Conservation (phyloP, 2,888 invertebrate genomes). For the Osmoderma eremita region DNA sequence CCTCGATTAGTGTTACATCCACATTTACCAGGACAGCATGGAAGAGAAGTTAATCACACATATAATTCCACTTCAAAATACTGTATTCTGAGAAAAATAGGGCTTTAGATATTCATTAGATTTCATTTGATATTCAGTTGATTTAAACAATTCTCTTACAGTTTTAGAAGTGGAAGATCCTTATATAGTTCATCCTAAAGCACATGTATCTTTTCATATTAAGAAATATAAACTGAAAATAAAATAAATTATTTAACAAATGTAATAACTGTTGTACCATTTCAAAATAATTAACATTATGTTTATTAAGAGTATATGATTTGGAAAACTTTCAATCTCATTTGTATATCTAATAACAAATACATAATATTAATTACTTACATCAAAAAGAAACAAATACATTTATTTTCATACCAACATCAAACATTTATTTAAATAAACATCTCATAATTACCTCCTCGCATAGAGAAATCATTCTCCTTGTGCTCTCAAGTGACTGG, state of each 20-base stretch:
- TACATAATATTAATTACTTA: slow-evolving; percentile 34
- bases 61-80: slow-evolving; percentile 34
- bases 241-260: slow-evolving; percentile 29
- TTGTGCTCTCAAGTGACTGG: slow-evolving; percentile 90
- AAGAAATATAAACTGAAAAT: slow-evolving; percentile 30
- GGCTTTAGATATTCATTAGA: neutral
- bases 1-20: slow-evolving; percentile 43
- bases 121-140: neutral
- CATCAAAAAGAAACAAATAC: slow-evolving; percentile 29
- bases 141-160: neutral
- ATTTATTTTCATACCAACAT: slow-evolving; percentile 43
- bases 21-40: slow-evolving; percentile 46
- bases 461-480: slow-evolving; percentile 91
- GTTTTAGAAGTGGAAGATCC: slow-evolving; percentile 38
- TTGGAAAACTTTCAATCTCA: too few relatives aligned
- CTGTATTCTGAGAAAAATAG: slow-evolving; percentile 14
- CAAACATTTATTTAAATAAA: slow-evolving; percentile 40
- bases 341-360: neutral
- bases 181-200: slow-evolving; percentile 40
- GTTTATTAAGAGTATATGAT: neutral
- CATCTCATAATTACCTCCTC: slow-evolving; percentile 81
- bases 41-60: slow-evolving; percentile 44
- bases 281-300: slow-evolving; percentile 21
- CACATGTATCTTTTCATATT: slow-evolving; percentile 33
- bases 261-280: slow-evolving; percentile 12